Evolutionary conservation across 2,888 invertebrate genomes (phyloP), one percentile per base, ranked within the genome.

Genomic region (Philonicus albiceps): DNA sequence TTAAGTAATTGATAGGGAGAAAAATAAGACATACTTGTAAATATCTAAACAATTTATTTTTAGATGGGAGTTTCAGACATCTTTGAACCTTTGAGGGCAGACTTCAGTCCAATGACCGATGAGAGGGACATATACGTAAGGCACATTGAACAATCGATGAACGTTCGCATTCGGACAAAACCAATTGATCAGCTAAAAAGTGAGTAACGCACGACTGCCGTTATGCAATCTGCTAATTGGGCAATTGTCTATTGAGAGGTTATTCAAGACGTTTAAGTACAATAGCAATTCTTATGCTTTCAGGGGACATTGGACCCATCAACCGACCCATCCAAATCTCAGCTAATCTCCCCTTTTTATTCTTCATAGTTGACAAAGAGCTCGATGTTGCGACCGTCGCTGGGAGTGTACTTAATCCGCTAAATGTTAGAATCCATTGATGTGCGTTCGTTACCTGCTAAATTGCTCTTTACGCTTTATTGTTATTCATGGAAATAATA

Each of bases 61-160:
- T 92, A 97, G 97, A 91, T 97, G 89, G 96, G 96, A 55, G 94
- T 97, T 88, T 93, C 94, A 88, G 95, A 96, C 90, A 95, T 96
- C 75, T 97, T 97, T 90, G 96, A 97, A 91, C 96, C 97, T 2
- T 93, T 95, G 87, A 95, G 95, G 88, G 95, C 95, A 3, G 96
- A 97, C 92, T 95, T 97, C 90, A 94, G 95, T 22, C 95, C 95
- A 86, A 96, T 97, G 96, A 96, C 97, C 40, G 93, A 93, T 27
- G 96, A 96, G 90, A 92, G 94, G n/a, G 95, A 95, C 55, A 94
- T 96, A 87, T 97, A 96, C 90, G 96, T 96, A 49, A 95, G 96
- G 86, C 96, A 96, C 91, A 95, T 97, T 89, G 96, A 97, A 91
- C 97, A 97, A 92, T 95, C 96, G 22, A 96, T 97, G 88, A 96